These are phyloP conservation scores for Nymphicus hollandicus DNA, from an alignment of 2,113 vertebrate species.

Conservation along the genomic window DNA sequence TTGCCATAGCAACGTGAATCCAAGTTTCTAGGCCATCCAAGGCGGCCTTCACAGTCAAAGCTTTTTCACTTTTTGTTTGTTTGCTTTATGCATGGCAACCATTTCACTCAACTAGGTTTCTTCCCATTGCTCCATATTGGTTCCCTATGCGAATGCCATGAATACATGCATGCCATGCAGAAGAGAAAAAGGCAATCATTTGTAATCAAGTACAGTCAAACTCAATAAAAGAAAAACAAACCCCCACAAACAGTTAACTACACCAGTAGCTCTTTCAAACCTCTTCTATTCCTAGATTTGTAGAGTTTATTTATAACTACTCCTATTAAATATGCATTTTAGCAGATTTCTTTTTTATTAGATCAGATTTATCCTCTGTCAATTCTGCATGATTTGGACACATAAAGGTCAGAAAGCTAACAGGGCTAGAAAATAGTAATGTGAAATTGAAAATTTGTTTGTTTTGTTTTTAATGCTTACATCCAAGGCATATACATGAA, in stretches of 20 bases:
- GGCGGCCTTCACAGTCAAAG: background rate
- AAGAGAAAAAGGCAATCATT: background rate
- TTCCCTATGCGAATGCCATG: background rate
- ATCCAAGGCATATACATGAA: background rate
- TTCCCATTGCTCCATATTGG: background rate
- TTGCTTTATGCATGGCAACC: conserved; percentile 40
- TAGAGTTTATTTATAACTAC: background rate
- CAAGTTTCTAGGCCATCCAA: conserved; percentile 45
- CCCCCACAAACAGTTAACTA: background rate
- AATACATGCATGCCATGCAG: background rate
- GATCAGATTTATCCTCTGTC: background rate
- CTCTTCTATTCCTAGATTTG: background rate
- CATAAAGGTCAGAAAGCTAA: background rate
- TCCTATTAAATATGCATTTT: background rate
- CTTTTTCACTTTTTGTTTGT: conserved; percentile 50
- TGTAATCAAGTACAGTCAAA: background rate
- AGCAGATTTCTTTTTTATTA: background rate
- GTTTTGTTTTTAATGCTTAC: background rate
- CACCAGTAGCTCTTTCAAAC: background rate
- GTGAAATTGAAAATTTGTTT: background rate
- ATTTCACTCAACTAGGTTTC: background rate
- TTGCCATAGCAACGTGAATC: conserved; percentile 26
- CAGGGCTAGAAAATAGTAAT: background rate
- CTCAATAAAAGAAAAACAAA: background rate
- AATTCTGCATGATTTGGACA: background rate